phyloP scores from a whole-genome alignment of 2,888 invertebrate species.

The Drosophila merina region DNA sequence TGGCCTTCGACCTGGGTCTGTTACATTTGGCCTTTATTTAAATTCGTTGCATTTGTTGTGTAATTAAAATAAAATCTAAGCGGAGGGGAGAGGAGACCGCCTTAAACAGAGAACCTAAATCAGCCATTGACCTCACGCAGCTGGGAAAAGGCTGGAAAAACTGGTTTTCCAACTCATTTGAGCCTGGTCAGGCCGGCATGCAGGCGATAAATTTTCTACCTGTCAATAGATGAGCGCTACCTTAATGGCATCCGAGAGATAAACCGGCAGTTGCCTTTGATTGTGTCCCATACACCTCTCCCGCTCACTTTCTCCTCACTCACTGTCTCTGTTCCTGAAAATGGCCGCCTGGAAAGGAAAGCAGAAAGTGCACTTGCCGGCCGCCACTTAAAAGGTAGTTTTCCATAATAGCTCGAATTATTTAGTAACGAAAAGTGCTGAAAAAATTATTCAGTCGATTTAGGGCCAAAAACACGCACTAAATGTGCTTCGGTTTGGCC shows the following conservation, averaged over 20 bases:
- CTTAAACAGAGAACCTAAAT: conserved; percentile 44
- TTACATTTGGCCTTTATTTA: conserved; percentile 33
- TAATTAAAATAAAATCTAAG: conserved; percentile 63
- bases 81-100: background rate
- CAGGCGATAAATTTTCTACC: conserved; percentile 80
- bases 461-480: conserved; percentile 46
- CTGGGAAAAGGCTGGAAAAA: conserved; percentile 50
- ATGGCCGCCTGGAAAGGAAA: conserved; percentile 49
- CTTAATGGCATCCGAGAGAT: conserved; percentile 69
- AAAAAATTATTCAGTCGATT: conserved; percentile 39
- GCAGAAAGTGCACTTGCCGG: conserved; percentile 54
- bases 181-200: conserved; percentile 39
- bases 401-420: conserved; percentile 70
- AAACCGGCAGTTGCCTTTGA: conserved; percentile 61
- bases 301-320: background rate
- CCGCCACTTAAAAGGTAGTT: conserved; percentile 47
- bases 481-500: conserved; percentile 21
- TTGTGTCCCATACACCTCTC: conserved; percentile 28
- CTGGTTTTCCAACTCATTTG: conserved; percentile 35
- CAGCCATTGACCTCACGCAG: conserved; percentile 76
- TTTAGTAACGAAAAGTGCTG: conserved; percentile 42
- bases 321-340: conserved; percentile 39
- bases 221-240: conserved; percentile 77
- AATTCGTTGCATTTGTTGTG: conserved; percentile 37
- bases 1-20: background rate